Base-by-base conservation (phyloP, 2,797 vertebrate species). In the Myiotriccus ornatus region DNA sequence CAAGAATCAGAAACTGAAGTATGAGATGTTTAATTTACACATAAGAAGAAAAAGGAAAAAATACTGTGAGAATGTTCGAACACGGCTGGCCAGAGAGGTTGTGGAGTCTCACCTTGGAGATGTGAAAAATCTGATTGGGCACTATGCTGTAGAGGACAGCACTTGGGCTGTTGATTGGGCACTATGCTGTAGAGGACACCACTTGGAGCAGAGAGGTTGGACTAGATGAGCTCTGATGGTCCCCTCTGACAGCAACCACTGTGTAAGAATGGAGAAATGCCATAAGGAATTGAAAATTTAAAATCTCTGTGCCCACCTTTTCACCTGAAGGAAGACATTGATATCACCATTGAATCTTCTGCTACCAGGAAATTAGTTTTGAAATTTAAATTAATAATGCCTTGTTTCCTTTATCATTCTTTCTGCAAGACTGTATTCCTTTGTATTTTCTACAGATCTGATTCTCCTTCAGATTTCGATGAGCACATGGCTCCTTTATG, bases 131-230 rank as follows among this genome's bases (percentile, higher is more conserved):
- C 7, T 30, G 21, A 14, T 7, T 59, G 9, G 16, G 3, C 14
- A 41, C 5, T 1, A 2, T 7, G 12, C 2, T 50, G 35, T 19
- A 37, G 17, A 12, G 10, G 23, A 41, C 55, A 41, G 4, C 6
- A 15, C 25, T 87, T 23, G 62, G 27, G n/a, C n/a, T n/a, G n/a
- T n/a, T 30, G 21, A 14, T 7, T 59, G 9, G 16, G 3, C 14
- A 41, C 5, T 1, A 2, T 7, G 12, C 2, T 50, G 35, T 19
- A 37, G 17, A 12, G 10, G 23, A 41, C 55, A 41, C 4, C 6
- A 15, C 25, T 87, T 23, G 62, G 27, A 81, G 20, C 75, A 78
- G 41, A 30, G 35, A 68, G 8, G 2, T 37, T 64, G 21, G 14
- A 37, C 30, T 55, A 11, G 2, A 3, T 34, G 27, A 47, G 21